Conservation (phyloP, 2,888 invertebrate species). For the Tenthredo amoena region DNA sequence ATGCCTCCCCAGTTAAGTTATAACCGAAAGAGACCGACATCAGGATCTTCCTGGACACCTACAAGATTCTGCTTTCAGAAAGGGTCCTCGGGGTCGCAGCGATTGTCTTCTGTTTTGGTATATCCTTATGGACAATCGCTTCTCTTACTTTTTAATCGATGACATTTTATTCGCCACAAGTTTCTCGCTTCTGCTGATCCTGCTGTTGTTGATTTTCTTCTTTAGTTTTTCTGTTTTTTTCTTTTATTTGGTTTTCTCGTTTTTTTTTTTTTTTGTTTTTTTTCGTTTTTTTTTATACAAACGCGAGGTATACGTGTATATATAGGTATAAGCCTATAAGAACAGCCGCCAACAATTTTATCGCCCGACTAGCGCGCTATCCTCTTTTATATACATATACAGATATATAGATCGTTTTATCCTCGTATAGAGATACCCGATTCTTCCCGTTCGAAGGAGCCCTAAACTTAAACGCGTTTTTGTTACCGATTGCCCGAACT, state of each 20-base stretch:
- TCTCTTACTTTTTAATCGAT: slow-evolving; percentile 64
- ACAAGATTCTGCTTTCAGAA: slow-evolving; percentile 74
- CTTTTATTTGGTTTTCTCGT: too few relatives aligned
- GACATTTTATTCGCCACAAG: slow-evolving; percentile 56
- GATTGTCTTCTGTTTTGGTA: slow-evolving; percentile 52
- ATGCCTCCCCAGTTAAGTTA: neutral
- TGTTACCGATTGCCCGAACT: neutral
- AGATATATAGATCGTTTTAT: neutral
- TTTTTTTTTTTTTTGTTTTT: too few relatives aligned
- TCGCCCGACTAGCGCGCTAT: slow-evolving; percentile 33
- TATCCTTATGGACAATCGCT: neutral
- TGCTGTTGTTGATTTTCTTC: neutral
- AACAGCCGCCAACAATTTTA: slow-evolving; percentile 43
- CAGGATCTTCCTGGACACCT: slow-evolving; percentile 61
- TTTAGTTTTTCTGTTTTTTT: neutral
- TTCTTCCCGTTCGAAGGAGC: slow-evolving; percentile 6
- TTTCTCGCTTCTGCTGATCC: neutral
- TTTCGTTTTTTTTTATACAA: neutral
- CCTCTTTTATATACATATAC: neutral
- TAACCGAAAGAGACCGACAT: neutral
- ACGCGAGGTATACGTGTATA: neutral
- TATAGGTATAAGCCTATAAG: neutral
- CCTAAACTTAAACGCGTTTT: neutral
- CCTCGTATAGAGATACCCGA: neutral
- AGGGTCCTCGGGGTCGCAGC: slow-evolving; percentile 71